Evolutionary conservation across 2,113 vertebrate genomes (phyloP).

Genomic region (Alouatta palliata): DNA sequence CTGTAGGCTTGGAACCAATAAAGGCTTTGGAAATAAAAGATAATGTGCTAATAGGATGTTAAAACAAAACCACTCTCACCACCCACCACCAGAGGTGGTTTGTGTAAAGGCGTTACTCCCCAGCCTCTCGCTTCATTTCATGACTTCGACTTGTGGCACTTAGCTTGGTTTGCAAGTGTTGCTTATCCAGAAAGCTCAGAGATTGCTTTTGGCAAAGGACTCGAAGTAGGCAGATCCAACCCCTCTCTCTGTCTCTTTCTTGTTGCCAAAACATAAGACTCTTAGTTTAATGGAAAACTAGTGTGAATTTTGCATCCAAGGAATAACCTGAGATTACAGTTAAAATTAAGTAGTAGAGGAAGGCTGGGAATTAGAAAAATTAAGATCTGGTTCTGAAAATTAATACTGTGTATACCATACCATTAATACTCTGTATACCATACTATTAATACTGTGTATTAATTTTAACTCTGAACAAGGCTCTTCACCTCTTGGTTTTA

Average conservation of each 20-base stretch:
- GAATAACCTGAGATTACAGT: constrained; percentile 3
- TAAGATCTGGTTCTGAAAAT: not conserved
- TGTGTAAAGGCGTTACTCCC: not conserved
- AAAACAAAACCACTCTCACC: constrained; percentile 21
- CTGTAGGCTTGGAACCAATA: constrained; percentile 48
- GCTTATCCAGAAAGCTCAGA: constrained; percentile 48
- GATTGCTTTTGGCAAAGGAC: constrained; percentile 64
- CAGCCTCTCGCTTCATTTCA: not conserved
- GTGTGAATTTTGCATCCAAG: not conserved
- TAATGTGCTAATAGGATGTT: constrained; percentile 53
- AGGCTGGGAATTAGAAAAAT: not conserved
- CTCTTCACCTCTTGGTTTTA: not conserved
- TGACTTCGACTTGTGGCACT: constrained; percentile 29
- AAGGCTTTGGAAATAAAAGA: constrained; percentile 44
- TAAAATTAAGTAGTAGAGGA: constrained; percentile 39
- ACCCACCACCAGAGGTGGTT: constrained; percentile 16
- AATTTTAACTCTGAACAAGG: not conserved
- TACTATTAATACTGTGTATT: not conserved
- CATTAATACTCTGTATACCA: no score
- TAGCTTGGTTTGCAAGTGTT: constrained; percentile 44
- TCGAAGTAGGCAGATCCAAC: constrained; percentile 21
- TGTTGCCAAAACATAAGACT: constrained; percentile 68
- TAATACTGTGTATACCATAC: no score
- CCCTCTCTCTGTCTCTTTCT: constrained; percentile 11
- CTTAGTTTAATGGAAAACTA: constrained; percentile 51